Percentiles rank a stretch among this genome's conserved stretches.
These are phyloP conservation scores for Otolemur crassicaudatus DNA, from an alignment of 2,797 vertebrate species.

Conservation along the genomic window DNA sequence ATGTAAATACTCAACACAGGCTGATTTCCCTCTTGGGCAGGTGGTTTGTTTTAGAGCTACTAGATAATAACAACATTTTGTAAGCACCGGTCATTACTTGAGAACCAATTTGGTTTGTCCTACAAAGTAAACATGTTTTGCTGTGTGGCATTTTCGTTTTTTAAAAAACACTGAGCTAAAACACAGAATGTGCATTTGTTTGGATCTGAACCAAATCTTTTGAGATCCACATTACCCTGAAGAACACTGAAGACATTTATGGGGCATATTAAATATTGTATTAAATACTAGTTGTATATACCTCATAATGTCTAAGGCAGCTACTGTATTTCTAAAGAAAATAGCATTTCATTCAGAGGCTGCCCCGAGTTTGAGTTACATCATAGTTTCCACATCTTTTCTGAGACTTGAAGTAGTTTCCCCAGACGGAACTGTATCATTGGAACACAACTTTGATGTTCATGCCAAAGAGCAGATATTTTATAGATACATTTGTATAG, in stretches of 20 bases:
- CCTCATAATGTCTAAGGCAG: slow-evolving; percentile 72
- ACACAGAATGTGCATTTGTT: slow-evolving; percentile 69
- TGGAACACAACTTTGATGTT: slow-evolving; percentile 38
- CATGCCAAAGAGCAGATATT: slow-evolving; percentile 31
- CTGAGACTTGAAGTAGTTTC: slow-evolving; percentile 54
- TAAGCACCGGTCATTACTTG: slow-evolving; percentile 70
- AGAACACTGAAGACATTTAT: slow-evolving; percentile 71
- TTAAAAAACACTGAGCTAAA: slow-evolving; percentile 74
- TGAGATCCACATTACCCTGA: slow-evolving; percentile 69
- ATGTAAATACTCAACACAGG: slow-evolving; percentile 72
- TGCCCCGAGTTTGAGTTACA: slow-evolving; percentile 68
- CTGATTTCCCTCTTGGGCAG: slow-evolving; percentile 68
- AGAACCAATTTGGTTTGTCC: slow-evolving; percentile 68
- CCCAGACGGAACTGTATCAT: slow-evolving; percentile 45
- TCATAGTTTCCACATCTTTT: slow-evolving; percentile 65
- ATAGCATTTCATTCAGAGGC: slow-evolving; percentile 68
- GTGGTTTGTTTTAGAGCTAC: slow-evolving; percentile 69
- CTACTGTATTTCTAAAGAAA: slow-evolving; percentile 73
- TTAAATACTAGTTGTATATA: slow-evolving; percentile 5
- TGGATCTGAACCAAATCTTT: slow-evolving; percentile 75
- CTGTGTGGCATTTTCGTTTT: slow-evolving; percentile 63
- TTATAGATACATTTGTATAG: slow-evolving; percentile 58
- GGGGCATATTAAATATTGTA: neutral
- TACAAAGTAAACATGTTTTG: slow-evolving; percentile 78
- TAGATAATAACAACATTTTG: slow-evolving; percentile 62